phyloP scores from a whole-genome alignment of 2,888 invertebrate genomes.

The Drosophila falleni region DNA sequence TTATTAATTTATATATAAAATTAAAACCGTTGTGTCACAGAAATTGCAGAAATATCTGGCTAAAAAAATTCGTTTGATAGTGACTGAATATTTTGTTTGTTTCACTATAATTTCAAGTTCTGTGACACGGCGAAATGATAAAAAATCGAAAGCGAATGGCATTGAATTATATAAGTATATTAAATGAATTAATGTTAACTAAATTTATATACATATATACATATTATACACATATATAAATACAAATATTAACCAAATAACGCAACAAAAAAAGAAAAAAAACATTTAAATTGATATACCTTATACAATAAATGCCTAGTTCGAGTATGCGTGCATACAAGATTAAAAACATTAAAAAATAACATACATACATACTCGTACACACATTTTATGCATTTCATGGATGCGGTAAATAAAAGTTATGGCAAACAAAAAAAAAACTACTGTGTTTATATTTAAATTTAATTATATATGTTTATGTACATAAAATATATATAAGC shows the following conservation, averaged over 20 bases:
- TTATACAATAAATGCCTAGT: slow-evolving; percentile 47
- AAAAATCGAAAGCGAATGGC: slow-evolving; percentile 25
- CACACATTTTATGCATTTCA: slow-evolving; percentile 44
- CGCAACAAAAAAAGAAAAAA: slow-evolving; percentile 17
- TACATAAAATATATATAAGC: neutral
- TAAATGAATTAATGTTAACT: slow-evolving; percentile 74
- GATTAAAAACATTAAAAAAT: slow-evolving; percentile 1
- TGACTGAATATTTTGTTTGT: slow-evolving; percentile 32
- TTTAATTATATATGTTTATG: neutral
- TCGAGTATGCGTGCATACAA: slow-evolving; percentile 16
- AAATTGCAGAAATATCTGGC: slow-evolving; percentile 13
- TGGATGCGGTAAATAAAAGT: slow-evolving; percentile 58
- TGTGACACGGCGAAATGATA: slow-evolving; percentile 26
- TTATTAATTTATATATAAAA: slow-evolving; percentile 37
- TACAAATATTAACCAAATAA: slow-evolving; percentile 48
- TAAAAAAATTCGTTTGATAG: neutral
- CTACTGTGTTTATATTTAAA: neutral
- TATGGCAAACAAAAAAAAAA: slow-evolving; percentile 40
- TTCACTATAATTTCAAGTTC: slow-evolving; percentile 24
- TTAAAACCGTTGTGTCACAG: slow-evolving; percentile 26
- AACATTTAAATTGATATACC: slow-evolving; percentile 45
- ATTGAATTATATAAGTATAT: slow-evolving; percentile 55
- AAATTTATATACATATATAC: slow-evolving; percentile 76
- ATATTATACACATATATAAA: slow-evolving; percentile 53
- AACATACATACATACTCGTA: slow-evolving; percentile 15